phyloP scores from a whole-genome alignment of 1,140 invertebrate genomes.

The Daktulosphaira vitifoliae region DNA sequence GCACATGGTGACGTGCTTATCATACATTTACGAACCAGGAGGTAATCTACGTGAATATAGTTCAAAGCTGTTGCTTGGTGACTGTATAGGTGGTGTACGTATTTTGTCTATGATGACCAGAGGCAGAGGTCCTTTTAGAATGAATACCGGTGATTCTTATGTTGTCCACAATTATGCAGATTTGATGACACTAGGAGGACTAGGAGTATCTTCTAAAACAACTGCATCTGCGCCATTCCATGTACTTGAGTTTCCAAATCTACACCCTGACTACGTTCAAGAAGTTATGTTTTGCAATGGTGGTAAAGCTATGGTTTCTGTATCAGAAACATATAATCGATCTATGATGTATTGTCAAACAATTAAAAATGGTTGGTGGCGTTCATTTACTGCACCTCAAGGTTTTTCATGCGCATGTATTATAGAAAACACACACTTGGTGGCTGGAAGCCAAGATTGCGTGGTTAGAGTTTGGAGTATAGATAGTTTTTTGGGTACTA shows the following conservation, averaged over 20 bases:
- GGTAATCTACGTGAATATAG: not conserved
- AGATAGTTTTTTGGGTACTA: too few relatives aligned
- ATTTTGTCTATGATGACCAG: not conserved
- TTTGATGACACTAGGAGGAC: not conserved
- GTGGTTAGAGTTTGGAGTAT: not conserved
- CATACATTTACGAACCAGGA: not conserved
- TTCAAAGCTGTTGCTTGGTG: not conserved
- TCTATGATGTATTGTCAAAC: not conserved
- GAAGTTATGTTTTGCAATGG: not conserved
- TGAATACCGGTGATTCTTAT: not conserved
- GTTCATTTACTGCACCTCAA: too few relatives aligned
- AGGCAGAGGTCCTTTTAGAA: not conserved
- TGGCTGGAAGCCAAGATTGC: not conserved
- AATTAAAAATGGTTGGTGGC: not conserved
- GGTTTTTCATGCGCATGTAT: not conserved
- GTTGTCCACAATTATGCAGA: not conserved
- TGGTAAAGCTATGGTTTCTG: not conserved
- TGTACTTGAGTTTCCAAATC: not conserved
- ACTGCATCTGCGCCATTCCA: not conserved
- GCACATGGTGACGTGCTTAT: not conserved
- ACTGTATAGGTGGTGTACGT: not conserved
- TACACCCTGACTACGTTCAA: not conserved
- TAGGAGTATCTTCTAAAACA: too few relatives aligned
- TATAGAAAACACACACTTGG: not conserved
- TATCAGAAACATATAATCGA: not conserved